Conservation (phyloP, 2,888 invertebrate species). For the Erpobdella octoculata region DNA sequence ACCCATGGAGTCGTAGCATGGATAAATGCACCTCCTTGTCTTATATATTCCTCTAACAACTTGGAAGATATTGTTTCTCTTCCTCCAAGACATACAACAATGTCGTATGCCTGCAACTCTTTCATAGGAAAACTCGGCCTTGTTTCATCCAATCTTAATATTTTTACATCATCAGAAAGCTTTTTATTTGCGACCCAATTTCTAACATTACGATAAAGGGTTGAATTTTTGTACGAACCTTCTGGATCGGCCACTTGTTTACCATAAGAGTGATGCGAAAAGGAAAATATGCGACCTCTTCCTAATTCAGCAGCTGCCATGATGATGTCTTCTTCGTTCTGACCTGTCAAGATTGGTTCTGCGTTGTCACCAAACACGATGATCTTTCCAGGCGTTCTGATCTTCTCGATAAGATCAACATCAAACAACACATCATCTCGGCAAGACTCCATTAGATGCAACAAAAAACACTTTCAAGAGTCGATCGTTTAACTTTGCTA, state of each 20-base stretch:
- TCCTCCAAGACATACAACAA: neutral
- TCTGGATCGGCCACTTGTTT: neutral
- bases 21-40: constrained; percentile 32
- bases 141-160: neutral
- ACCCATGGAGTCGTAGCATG: constrained; percentile 36
- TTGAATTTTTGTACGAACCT: neutral
- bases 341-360: constrained; percentile 25
- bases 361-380: constrained; percentile 24
- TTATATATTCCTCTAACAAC: constrained; percentile 23
- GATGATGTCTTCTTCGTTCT: constrained; percentile 22
- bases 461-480: no score
- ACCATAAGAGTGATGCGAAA: constrained; percentile 30
- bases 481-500: no score
- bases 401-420: neutral
- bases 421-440: constrained; percentile 11
- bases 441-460: neutral
- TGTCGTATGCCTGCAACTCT: neutral
- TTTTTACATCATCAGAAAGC: neutral
- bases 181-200: constrained; percentile 30
- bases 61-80: neutral
- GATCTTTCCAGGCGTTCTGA: constrained; percentile 24
- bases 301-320: constrained; percentile 29
- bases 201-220: constrained; percentile 12
- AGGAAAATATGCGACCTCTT: constrained; percentile 31
- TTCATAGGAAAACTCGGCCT: neutral